Percentiles rank a stretch among this genome's conserved stretches.
These are phyloP conservation scores for Cataglyphis livida DNA, from an alignment of 2,888 invertebrate species.

Conservation along the genomic window DNA sequence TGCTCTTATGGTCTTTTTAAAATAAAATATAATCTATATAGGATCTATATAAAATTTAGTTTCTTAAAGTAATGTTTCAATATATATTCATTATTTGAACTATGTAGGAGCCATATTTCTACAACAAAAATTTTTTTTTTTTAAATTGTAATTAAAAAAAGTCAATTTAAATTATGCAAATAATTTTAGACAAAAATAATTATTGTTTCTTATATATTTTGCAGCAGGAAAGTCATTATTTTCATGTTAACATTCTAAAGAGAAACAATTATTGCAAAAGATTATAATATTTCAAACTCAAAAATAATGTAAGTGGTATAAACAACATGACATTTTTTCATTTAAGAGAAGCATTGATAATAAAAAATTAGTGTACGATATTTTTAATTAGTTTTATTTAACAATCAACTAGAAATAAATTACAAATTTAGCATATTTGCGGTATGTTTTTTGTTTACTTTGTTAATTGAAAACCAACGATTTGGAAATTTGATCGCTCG, in stretches of 20 bases:
- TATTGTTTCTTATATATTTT: background rate
- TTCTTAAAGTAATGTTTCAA: background rate
- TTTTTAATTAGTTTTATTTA: background rate
- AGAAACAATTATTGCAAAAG: background rate
- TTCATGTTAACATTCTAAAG: constrained; percentile 13
- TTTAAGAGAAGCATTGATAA: background rate
- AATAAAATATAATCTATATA: background rate
- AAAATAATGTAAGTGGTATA: background rate
- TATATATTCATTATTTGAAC: background rate
- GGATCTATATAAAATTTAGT: background rate
- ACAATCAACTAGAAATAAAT: background rate
- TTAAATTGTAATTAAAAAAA: background rate
- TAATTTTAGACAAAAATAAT: background rate
- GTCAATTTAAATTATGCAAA: background rate
- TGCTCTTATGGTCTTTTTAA: background rate
- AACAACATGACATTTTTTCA: background rate
- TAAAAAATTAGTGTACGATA: background rate
- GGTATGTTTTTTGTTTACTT: background rate
- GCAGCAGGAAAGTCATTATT: background rate
- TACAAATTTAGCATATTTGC: too few species aligned
- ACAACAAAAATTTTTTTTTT: background rate
- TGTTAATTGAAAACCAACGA: background rate
- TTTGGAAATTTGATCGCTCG: background rate
- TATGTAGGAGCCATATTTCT: background rate
- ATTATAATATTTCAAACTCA: background rate